Percentiles rank a stretch among this genome's conserved stretches.
Conservation (phyloP, 1,140 invertebrate species). For the Calliphora vicina region DNA sequence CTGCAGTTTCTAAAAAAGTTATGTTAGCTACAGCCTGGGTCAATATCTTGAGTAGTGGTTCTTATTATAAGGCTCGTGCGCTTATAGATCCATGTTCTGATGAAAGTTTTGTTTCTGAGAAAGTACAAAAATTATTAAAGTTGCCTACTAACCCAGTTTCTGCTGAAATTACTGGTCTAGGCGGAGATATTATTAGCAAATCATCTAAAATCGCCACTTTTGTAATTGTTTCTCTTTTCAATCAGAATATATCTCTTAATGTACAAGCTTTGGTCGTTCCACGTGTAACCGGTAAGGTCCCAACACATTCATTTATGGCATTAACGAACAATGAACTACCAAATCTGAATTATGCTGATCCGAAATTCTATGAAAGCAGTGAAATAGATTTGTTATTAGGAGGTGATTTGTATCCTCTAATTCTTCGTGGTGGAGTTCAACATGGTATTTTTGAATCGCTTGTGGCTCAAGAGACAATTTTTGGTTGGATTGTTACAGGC, state of each 20-base stretch:
- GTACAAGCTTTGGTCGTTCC: neutral
- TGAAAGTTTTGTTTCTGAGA: neutral
- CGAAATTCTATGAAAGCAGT: neutral
- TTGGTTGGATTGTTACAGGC: neutral
- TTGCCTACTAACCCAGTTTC: neutral
- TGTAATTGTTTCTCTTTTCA: neutral
- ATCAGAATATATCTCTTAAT: neutral
- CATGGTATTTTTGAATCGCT: neutral
- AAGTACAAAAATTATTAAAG: neutral
- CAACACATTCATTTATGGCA: neutral
- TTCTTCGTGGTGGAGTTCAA: neutral
- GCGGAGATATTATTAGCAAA: neutral
- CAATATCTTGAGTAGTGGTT: too few relatives aligned
- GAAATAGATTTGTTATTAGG: neutral
- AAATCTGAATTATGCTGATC: neutral
- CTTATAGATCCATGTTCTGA: neutral
- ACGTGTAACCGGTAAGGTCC: neutral
- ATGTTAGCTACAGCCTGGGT: too few relatives aligned
- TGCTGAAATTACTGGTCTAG: too few relatives aligned
- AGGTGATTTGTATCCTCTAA: neutral
- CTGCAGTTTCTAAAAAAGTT: too few relatives aligned
- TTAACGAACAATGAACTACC: too few relatives aligned
- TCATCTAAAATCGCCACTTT: neutral
- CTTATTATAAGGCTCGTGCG: neutral
- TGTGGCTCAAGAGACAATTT: neutral